Evolutionary conservation across 2,888 invertebrate genomes (phyloP).

Genomic region (Tipula vernalis): DNA sequence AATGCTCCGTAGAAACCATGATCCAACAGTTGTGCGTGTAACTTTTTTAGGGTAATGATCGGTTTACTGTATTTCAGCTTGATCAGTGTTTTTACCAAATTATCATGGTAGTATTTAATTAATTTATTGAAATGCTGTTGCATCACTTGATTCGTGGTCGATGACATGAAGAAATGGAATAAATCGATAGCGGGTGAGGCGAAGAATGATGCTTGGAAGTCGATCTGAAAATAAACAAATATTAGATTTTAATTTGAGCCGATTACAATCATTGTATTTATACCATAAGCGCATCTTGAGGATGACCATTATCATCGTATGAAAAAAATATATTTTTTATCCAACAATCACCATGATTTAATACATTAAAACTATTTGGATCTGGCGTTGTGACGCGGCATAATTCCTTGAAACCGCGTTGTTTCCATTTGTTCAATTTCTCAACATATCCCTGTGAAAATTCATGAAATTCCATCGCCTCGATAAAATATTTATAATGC

Average conservation of each 20-base stretch:
- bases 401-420: neutral
- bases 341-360: slow-evolving; percentile 5
- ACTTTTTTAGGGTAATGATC: neutral
- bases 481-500: neutral
- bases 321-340: neutral
- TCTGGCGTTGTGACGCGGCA: neutral
- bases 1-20: neutral
- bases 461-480: neutral
- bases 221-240: slow-evolving; percentile 12
- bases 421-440: neutral
- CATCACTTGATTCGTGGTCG: slow-evolving; percentile 6
- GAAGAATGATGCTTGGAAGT: slow-evolving; percentile 9
- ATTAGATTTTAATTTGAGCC: neutral
- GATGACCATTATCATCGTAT: neutral
- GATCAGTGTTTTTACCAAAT: neutral
- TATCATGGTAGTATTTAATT: slow-evolving; percentile 11
- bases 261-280: neutral
- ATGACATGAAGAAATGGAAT: slow-evolving; percentile 10
- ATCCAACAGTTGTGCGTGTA: neutral
- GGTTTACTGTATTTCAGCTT: neutral
- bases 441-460: neutral
- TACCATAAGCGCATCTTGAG: neutral
- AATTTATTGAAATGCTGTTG: slow-evolving; percentile 12
- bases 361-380: neutral
- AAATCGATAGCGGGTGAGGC: slow-evolving; percentile 9